Conservation (phyloP, 2,888 invertebrate genomes). For the Salpingus planirostris region DNA sequence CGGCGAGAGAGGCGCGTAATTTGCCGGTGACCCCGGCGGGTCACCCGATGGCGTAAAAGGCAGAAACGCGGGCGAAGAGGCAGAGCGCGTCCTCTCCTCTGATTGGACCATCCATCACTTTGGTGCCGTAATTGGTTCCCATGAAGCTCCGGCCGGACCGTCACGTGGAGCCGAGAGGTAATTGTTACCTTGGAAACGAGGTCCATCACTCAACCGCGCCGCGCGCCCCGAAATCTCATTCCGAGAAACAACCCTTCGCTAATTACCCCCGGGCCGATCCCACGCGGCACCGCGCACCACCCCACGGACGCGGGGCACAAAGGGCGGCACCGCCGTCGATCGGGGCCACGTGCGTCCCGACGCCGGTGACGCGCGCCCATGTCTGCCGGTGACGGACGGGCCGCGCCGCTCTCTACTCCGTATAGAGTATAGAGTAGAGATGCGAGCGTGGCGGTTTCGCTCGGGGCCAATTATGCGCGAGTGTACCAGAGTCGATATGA, state of each 20-base stretch:
- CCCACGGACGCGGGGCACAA: not conserved
- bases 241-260: constrained; percentile 19
- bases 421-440: too few relatives aligned
- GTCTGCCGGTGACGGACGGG: too few relatives aligned
- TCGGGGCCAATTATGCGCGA: too few relatives aligned
- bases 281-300: constrained; percentile 8
- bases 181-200: constrained; percentile 40
- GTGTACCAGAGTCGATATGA: too few relatives aligned
- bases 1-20: constrained; percentile 17
- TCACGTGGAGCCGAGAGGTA: constrained; percentile 36
- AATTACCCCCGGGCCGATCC: constrained; percentile 17
- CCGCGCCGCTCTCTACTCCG: too few relatives aligned
- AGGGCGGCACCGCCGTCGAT: constrained; percentile 8
- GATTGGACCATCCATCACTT: constrained; percentile 54
- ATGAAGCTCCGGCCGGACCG: constrained; percentile 37
- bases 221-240: constrained; percentile 28
- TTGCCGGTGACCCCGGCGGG: constrained; percentile 31
- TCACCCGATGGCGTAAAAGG: constrained; percentile 34
- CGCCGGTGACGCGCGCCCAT: constrained; percentile 12
- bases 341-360: constrained; percentile 14
- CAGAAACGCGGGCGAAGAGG: constrained; percentile 16
- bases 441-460: too few relatives aligned
- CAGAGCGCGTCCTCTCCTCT: constrained; percentile 37
- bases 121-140: constrained; percentile 47
- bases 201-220: constrained; percentile 25